Evolutionary conservation across 2,797 vertebrate genomes (phyloP), one percentile per base, ranked within the genome.

Genomic region (Fistularia tabacaria): DNA sequence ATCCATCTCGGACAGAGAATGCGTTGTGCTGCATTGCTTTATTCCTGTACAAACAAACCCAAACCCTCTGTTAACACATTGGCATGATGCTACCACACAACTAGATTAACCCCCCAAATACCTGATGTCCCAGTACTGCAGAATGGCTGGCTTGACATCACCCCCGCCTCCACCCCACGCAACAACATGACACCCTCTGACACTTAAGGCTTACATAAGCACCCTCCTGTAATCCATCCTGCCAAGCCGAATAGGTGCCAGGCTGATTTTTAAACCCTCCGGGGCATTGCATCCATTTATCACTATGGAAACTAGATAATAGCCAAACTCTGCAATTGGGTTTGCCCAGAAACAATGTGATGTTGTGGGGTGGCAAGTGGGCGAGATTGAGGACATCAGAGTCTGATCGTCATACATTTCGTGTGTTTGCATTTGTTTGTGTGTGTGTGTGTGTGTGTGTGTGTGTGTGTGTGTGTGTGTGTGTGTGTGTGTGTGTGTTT

Each of bases 151-250:
- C n/a, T 14, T 13, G 9, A 51, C 39, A 8, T 11, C 36, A 5
- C 13, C 46, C 49, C 36, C 54, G 43, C 38, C 36, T 41, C 39
- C 42, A 70, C 48, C 45, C 10, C 45, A 25, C 45, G 15, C 14
- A 46, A 13, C 74, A 46, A 80, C 80, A 73, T 60, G 53, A 59
- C 72, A 66, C 59, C 57, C 36, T 46, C 57, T 57, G 62, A 65
- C 65, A 66, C 73, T 74, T 54, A 60, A 37, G 37, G 62, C 54
- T 85, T 87, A 74, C 67, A 65, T 87, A 87, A 88, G 57, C 58
- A 13, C 36, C 54, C 51, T 54, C 49, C 49, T 61, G 51, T 46
- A 42, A 38, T 52, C 53, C 44, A 53, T 1, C 45, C 58, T 69
- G 66, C 66, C 39, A 40, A 50, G 39, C 52, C 36, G 41, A 63